Evolutionary conservation across 2,113 vertebrate genomes (phyloP).

Genomic region (Eptatretus burgeri): DNA sequence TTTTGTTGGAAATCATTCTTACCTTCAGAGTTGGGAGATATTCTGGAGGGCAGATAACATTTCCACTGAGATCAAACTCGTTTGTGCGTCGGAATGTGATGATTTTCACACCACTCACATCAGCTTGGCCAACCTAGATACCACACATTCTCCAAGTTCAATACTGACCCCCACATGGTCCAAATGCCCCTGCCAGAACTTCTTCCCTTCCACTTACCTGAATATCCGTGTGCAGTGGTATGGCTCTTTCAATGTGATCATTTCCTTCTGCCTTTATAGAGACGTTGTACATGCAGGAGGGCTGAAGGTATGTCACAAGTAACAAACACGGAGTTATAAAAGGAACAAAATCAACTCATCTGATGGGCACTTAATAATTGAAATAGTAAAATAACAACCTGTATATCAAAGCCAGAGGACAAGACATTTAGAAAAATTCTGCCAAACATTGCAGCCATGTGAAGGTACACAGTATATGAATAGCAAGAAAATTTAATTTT

Average conservation of each 20-base stretch:
- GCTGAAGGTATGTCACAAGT: too few species aligned
- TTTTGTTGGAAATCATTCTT: constrained; percentile 11
- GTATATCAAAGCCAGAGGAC: too few species aligned
- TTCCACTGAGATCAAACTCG: constrained; percentile 84
- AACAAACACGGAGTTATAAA: too few species aligned
- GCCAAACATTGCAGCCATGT: too few species aligned
- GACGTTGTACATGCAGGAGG: constrained; percentile 50
- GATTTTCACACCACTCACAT: constrained; percentile 68
- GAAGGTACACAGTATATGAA: too few species aligned
- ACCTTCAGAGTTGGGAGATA: constrained; percentile 64
- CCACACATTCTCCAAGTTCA: neutral
- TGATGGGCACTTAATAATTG: too few species aligned
- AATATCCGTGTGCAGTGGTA: constrained; percentile 48
- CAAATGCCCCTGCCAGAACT: neutral
- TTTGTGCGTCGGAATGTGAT: constrained; percentile 87
- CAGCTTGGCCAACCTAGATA: constrained; percentile 41
- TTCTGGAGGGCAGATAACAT: constrained; percentile 48
- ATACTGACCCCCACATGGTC: too few species aligned
- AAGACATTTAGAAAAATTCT: too few species aligned
- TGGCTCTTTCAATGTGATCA: constrained; percentile 67
- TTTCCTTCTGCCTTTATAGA: constrained; percentile 75
- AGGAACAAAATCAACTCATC: too few species aligned
- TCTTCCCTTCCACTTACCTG: constrained; percentile 21
- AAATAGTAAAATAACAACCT: too few species aligned
- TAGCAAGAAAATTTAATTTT: too few species aligned